Conservation (phyloP, 2,113 vertebrate genomes). For the Aptenodytes forsteri region DNA sequence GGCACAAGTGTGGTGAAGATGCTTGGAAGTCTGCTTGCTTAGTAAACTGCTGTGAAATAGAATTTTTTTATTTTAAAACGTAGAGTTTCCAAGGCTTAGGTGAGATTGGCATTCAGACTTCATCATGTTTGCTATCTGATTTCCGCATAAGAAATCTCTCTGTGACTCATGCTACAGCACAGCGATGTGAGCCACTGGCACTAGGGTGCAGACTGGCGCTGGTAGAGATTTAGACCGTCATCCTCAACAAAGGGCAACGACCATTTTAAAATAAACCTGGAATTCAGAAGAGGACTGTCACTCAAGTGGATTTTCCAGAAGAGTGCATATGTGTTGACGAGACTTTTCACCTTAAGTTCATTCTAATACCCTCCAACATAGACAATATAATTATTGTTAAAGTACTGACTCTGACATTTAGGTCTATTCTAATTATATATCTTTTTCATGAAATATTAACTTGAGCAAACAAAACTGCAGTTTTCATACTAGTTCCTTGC, state of each 20-base stretch:
- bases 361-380: neutral
- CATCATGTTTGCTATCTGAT: neutral
- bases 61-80: neutral
- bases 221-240: neutral
- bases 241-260: neutral
- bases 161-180: neutral
- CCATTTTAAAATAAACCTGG: neutral
- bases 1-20: neutral
- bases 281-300: neutral
- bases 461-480: neutral
- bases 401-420: neutral
- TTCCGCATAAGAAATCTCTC: neutral
- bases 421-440: neutral
- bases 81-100: neutral
- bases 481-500: neutral
- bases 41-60: neutral
- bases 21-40: neutral
- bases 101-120: neutral
- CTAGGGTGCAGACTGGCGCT: neutral
- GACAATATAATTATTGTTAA: neutral
- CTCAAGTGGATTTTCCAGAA: neutral
- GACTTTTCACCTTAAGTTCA: slow-evolving; percentile 14
- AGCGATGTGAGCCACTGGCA: neutral
- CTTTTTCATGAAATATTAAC: neutral
- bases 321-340: neutral